phyloP scores from a whole-genome alignment of 2,888 invertebrate species.

The Baccha elongata region DNA sequence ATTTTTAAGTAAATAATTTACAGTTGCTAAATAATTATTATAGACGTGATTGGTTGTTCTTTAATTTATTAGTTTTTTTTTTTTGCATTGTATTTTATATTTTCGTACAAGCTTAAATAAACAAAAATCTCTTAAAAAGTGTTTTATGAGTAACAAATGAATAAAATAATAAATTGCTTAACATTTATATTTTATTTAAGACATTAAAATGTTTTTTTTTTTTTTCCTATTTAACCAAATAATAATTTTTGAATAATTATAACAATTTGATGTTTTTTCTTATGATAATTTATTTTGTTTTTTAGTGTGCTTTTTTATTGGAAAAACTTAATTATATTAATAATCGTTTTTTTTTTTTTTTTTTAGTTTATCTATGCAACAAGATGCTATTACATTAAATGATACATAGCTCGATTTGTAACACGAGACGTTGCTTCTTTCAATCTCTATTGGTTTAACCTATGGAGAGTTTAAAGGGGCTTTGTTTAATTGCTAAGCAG shows the following conservation, averaged over 20 bases:
- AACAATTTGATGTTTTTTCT: slow-evolving; percentile 45
- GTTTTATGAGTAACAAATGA: slow-evolving; percentile 60
- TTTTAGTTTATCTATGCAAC: slow-evolving; percentile 1
- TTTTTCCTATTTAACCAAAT: slow-evolving; percentile 1
- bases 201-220: slow-evolving; percentile 24
- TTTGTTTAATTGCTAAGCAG: slow-evolving; percentile 36
- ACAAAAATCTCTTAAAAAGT: slow-evolving; percentile 41
- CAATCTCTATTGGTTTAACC: slow-evolving; percentile 58
- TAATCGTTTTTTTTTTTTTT: slow-evolving; percentile 1
- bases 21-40: slow-evolving; percentile 48
- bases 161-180: slow-evolving; percentile 56
- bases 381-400: slow-evolving; percentile 52
- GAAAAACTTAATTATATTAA: slow-evolving; percentile 28
- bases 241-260: slow-evolving; percentile 42
- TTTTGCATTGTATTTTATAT: slow-evolving; percentile 26
- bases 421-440: slow-evolving; percentile 46
- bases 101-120: slow-evolving; percentile 39
- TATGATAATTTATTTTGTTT: slow-evolving; percentile 30
- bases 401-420: slow-evolving; percentile 56
- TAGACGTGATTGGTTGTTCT: slow-evolving; percentile 31
- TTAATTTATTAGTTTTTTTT: slow-evolving; percentile 21
- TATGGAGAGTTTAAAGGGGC: slow-evolving; percentile 11
- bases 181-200: slow-evolving; percentile 39
- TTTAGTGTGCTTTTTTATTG: slow-evolving; percentile 41
- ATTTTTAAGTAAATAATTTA: slow-evolving; percentile 54